phyloP scores from a whole-genome alignment of 2,888 invertebrate species.

The Drosophila tanythrix region DNA sequence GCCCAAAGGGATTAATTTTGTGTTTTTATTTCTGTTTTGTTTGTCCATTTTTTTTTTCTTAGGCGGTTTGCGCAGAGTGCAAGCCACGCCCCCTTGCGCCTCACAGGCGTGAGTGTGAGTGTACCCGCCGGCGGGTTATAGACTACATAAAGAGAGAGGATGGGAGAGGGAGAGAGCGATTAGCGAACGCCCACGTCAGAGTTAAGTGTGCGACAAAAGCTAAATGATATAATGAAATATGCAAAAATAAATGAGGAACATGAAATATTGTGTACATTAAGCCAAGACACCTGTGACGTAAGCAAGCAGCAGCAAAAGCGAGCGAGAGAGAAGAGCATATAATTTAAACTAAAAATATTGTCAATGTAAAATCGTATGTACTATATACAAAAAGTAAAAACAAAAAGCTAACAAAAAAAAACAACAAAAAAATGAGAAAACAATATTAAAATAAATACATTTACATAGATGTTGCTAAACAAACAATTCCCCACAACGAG shows the following conservation, averaged over 20 bases:
- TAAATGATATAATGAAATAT: slow-evolving; percentile 46
- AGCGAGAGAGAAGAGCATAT: slow-evolving; percentile 29
- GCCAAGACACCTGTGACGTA: slow-evolving; percentile 10
- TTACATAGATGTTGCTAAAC: slow-evolving; percentile 78
- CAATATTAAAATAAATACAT: slow-evolving; percentile 68
- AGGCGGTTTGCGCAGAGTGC: slow-evolving; percentile 55
- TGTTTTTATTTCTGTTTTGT: slow-evolving; percentile 27
- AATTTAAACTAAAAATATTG: slow-evolving; percentile 71
- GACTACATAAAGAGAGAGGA: slow-evolving; percentile 24
- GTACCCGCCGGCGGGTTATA: slow-evolving; percentile 79
- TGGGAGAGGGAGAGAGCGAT: neutral
- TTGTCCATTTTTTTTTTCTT: slow-evolving; percentile 22
- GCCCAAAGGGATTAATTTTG: slow-evolving; percentile 42
- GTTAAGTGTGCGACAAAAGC: slow-evolving; percentile 41
- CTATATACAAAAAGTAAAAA: slow-evolving; percentile 57
- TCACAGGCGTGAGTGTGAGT: slow-evolving; percentile 41
- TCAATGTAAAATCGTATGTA: slow-evolving; percentile 78
- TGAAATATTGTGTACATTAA: slow-evolving; percentile 32
- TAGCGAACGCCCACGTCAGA: slow-evolving; percentile 10
- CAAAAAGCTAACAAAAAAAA: slow-evolving; percentile 44
- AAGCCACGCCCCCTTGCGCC: slow-evolving; percentile 52
- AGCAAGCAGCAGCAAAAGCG: slow-evolving; percentile 12
- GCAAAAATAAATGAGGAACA: slow-evolving; percentile 4
- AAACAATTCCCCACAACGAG: neutral
- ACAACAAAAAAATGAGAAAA: slow-evolving; percentile 9